Conservation (phyloP, 2,888 invertebrate genomes). For the Hypena proboscidalis region DNA sequence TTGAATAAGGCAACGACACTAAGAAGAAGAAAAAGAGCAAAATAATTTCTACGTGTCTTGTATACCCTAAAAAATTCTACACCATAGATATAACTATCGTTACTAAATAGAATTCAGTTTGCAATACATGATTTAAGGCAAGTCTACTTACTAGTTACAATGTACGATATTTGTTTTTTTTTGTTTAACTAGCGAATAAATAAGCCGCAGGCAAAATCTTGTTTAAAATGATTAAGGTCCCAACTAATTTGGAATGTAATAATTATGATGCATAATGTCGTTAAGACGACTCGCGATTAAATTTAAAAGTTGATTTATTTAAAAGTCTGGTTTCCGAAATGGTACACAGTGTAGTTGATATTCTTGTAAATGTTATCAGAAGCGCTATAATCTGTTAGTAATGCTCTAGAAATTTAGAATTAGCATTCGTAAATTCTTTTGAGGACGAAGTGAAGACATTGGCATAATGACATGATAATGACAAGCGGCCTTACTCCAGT, state of each 20-base stretch:
- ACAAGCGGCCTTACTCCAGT: slow-evolving; percentile 67
- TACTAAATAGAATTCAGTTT: too few relatives aligned
- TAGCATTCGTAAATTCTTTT: slow-evolving; percentile 25
- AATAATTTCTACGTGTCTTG: too few relatives aligned
- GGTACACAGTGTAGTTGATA: not conserved
- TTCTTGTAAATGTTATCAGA: too few relatives aligned
- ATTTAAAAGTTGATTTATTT: slow-evolving; percentile 2
- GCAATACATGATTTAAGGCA: too few relatives aligned
- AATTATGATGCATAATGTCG: slow-evolving; percentile 7
- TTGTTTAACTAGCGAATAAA: not conserved
- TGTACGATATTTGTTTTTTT: not conserved
- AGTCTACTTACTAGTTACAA: too few relatives aligned
- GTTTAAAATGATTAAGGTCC: not conserved
- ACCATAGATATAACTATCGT: too few relatives aligned
- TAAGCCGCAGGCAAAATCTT: not conserved
- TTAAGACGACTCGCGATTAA: not conserved
- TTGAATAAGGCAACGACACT: too few relatives aligned
- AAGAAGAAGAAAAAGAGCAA: too few relatives aligned
- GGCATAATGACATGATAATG: slow-evolving; percentile 62
- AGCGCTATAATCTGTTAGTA: not conserved
- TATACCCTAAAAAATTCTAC: too few relatives aligned
- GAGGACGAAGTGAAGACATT: slow-evolving; percentile 39
- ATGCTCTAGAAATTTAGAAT: slow-evolving; percentile 8
- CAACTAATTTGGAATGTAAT: slow-evolving; percentile 8
- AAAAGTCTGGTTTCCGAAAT: not conserved